Conservation (phyloP, 1,140 invertebrate genomes). For the Phthorimaea operculella region DNA sequence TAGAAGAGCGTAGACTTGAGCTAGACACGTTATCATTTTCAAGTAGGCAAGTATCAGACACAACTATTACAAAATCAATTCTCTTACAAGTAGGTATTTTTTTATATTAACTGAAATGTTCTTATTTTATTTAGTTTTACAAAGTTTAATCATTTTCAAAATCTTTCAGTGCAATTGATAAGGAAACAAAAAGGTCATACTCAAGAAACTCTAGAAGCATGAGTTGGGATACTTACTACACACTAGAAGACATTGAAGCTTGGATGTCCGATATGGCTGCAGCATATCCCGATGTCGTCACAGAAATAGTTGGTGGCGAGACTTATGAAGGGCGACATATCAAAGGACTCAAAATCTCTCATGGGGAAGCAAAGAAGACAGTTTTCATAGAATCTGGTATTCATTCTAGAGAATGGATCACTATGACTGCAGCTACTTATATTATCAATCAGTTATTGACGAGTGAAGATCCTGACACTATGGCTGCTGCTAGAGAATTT, state of each 20-base stretch:
- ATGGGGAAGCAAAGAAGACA: slow-evolving; percentile 57
- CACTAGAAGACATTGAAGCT: slow-evolving; percentile 42
- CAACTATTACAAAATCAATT: too few species aligned
- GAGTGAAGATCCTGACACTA: slow-evolving; percentile 54
- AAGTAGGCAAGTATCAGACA: too few species aligned
- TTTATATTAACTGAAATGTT: too few species aligned
- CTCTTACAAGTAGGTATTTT: too few species aligned
- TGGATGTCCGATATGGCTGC: slow-evolving; percentile 61
- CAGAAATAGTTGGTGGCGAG: slow-evolving; percentile 62
- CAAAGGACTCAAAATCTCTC: slow-evolving; percentile 72
- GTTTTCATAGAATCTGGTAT: slow-evolving; percentile 70
- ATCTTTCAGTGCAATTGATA: slow-evolving; percentile 38
- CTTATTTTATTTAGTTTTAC: too few species aligned
- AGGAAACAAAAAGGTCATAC: slow-evolving; percentile 33
- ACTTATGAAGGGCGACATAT: slow-evolving; percentile 72
- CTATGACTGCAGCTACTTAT: slow-evolving; percentile 71
- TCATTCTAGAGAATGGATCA: slow-evolving; percentile 78
- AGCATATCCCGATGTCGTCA: slow-evolving; percentile 55
- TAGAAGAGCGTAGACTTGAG: too few species aligned
- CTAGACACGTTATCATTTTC: too few species aligned
- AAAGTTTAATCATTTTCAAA: too few species aligned
- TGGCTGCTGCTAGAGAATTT: slow-evolving; percentile 67
- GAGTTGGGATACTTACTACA: slow-evolving; percentile 68
- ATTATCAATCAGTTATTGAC: slow-evolving; percentile 70
- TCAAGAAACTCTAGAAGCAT: slow-evolving; percentile 34